Percentiles rank a stretch among this genome's conserved stretches.
Conservation (phyloP, 1,140 invertebrate genomes). For the Drosophila melanica region DNA sequence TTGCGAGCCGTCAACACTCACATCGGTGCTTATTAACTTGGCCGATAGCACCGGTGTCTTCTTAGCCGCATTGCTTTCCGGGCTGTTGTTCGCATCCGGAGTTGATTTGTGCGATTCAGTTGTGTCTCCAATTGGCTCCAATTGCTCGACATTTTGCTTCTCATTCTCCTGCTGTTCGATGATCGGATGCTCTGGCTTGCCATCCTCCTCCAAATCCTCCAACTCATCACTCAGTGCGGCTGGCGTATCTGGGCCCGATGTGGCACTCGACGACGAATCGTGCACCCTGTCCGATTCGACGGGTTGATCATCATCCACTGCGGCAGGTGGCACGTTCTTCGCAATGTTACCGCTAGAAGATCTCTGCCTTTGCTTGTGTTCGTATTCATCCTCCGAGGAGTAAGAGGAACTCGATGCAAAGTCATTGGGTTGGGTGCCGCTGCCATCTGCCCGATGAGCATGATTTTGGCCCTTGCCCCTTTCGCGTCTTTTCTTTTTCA, state of each 20-base stretch:
- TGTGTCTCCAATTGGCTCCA: too few relatives aligned
- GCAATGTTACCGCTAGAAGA: neutral
- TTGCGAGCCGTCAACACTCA: slow-evolving; percentile 54
- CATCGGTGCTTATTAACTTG: slow-evolving; percentile 52
- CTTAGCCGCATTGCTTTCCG: neutral
- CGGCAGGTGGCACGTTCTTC: neutral
- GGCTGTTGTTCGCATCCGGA: neutral
- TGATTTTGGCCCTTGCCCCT: neutral
- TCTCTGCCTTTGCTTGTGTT: neutral
- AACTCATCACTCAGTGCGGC: slow-evolving; percentile 87
- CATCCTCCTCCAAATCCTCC: slow-evolving; percentile 85
- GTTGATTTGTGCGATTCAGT: neutral
- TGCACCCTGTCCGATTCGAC: neutral
- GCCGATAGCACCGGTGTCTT: neutral
- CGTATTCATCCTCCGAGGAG: slow-evolving; percentile 66
- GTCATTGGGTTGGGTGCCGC: slow-evolving; percentile 59
- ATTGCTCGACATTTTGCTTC: neutral
- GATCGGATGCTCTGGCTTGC: neutral
- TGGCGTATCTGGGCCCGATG: slow-evolving; percentile 93
- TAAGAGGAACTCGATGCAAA: slow-evolving; percentile 57
- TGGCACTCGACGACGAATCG: slow-evolving; percentile 89
- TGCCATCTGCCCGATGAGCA: neutral
- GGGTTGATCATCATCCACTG: neutral
- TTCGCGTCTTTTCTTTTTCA: slow-evolving; percentile 40
- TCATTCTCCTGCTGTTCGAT: neutral